phyloP scores from a whole-genome alignment of 2,888 invertebrate genomes.

The Cristatella mucedo region DNA sequence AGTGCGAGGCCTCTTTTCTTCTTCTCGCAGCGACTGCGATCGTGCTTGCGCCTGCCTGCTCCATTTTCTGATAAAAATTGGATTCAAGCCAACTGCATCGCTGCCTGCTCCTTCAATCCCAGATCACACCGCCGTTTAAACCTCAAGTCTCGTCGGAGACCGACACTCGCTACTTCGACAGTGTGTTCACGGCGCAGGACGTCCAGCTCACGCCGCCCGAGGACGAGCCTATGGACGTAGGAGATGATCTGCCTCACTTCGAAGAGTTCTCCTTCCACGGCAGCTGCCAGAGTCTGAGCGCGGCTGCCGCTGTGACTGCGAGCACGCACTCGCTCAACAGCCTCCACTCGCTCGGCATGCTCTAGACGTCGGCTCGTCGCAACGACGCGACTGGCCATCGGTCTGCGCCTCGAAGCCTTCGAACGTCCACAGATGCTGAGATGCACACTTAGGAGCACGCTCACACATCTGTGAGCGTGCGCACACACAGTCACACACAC shows the following conservation, averaged over 20 bases:
- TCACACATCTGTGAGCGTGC: too few relatives aligned
- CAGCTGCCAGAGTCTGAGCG: constrained; percentile 18
- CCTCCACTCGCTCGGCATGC: constrained; percentile 11
- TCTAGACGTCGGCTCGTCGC: too few relatives aligned
- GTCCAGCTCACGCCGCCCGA: constrained; percentile 30
- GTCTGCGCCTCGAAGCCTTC: too few relatives aligned
- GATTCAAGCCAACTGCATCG: too few relatives aligned
- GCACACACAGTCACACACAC: too few relatives aligned
- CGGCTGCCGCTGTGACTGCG: not conserved
- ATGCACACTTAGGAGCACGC: too few relatives aligned
- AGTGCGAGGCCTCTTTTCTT: too few relatives aligned
- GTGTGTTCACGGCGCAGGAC: constrained; percentile 71
- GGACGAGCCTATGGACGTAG: constrained; percentile 15
- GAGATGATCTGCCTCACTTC: constrained; percentile 45
- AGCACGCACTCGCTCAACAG: constrained; percentile 9
- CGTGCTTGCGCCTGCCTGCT: too few relatives aligned
- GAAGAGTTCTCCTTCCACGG: constrained; percentile 58
- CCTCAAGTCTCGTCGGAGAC: constrained; percentile 72
- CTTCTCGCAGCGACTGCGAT: too few relatives aligned
- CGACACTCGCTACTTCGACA: constrained; percentile 93
- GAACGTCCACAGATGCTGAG: too few relatives aligned
- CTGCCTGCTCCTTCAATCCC: constrained; percentile 17
- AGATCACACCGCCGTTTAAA: constrained; percentile 60
- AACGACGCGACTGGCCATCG: too few relatives aligned
- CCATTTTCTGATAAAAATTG: too few relatives aligned